Conservation (phyloP, 1,140 invertebrate genomes). For the Leptestheria dahalacensis region DNA sequence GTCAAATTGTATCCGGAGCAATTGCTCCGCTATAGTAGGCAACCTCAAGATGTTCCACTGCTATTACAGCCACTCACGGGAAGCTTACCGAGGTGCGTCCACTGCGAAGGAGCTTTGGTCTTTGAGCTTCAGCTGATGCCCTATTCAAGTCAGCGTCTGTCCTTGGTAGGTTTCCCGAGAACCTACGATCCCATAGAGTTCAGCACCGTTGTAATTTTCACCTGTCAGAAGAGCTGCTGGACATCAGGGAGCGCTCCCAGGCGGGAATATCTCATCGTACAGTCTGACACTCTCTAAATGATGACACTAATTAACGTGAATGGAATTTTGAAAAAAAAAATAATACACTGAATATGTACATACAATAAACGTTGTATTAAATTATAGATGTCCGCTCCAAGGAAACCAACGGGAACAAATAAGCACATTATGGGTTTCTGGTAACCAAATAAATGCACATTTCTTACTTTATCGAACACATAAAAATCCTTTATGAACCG, state of each 20-base stretch:
- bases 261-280: conserved; percentile 56
- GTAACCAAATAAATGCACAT: not conserved
- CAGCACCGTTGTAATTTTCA: conserved; percentile 62
- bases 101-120: conserved; percentile 51
- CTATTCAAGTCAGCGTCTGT: conserved; percentile 52
- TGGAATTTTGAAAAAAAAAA: too few species aligned
- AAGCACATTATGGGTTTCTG: too few species aligned
- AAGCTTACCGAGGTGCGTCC: conserved; percentile 38
- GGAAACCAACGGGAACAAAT: too few species aligned
- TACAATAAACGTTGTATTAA: too few species aligned
- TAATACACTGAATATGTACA: too few species aligned
- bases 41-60: conserved; percentile 31
- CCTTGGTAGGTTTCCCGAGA: conserved; percentile 27
- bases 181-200: conserved; percentile 42
- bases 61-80: conserved; percentile 43
- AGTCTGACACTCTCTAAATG: conserved; percentile 41
- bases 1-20: conserved; percentile 62
- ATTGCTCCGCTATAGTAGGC: conserved; percentile 47
- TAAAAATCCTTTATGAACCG: not conserved
- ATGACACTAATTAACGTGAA: too few species aligned
- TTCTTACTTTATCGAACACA: not conserved
- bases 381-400: too few species aligned
- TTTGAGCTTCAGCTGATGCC: conserved; percentile 72
- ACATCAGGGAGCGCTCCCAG: conserved; percentile 43
- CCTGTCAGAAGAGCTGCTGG: conserved; percentile 72